Evolutionary conservation across 2,113 vertebrate genomes (phyloP).

Genomic region (Columba janthina): DNA sequence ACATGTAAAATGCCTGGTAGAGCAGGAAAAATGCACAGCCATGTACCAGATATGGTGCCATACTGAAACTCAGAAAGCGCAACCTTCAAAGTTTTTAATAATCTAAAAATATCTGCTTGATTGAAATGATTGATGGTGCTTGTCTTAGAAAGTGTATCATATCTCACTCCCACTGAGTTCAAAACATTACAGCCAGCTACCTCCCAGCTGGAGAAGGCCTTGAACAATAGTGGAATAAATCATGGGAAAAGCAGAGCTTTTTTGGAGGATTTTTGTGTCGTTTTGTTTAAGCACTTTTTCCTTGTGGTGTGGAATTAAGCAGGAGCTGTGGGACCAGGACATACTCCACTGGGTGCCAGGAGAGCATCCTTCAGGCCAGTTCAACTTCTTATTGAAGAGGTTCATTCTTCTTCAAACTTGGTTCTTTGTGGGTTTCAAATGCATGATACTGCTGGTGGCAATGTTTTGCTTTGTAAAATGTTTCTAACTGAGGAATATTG

Average conservation of each 20-base stretch:
- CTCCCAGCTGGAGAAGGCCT: conserved; percentile 1
- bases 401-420: background rate
- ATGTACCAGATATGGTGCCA: background rate
- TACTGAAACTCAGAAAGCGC: background rate
- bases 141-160: conserved; percentile 9
- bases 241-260: background rate
- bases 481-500: background rate
- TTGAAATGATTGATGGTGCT: conserved; percentile 2
- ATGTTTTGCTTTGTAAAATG: background rate
- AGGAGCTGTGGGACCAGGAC: background rate
- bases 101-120: background rate
- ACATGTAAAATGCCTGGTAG: background rate
- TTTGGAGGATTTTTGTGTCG: background rate
- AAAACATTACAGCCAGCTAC: conserved; percentile 25
- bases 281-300: background rate
- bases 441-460: background rate
- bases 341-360: background rate
- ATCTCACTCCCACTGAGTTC: conserved; percentile 38
- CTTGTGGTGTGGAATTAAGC: conserved; percentile 20
- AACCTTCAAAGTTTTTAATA: background rate
- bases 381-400: background rate
- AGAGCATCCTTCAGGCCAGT: background rate
- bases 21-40: background rate
- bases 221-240: conserved; percentile 5
- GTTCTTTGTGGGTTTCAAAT: background rate